Evolutionary conservation across 2,797 vertebrate species (phyloP), one percentile per base, ranked within the genome.

Genomic region (Percopsis omiscomaycus): DNA sequence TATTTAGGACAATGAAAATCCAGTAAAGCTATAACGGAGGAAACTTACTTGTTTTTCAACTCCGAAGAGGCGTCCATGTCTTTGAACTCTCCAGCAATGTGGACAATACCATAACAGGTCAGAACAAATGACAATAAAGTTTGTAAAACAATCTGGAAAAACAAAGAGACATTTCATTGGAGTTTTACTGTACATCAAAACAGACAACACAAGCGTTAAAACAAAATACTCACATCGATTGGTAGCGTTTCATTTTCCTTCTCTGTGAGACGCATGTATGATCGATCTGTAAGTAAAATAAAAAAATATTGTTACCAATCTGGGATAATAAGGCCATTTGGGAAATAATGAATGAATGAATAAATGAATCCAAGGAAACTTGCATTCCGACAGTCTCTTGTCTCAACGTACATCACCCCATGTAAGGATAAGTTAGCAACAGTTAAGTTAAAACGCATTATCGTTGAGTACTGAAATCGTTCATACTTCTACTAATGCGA

Each of bases 51-150:
- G 93, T 96, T 96, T 92, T 96, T 98, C 79, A 99, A 92, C 88
- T 99, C 97, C 77, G 97, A 98, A 66, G 97, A 98, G 14, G 96
- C 96, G 77, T 99, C 97, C 97, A 99, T 98, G 85, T 99, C 97
- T 94, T 94, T 98, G 87, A 99, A 99, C 74, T 97, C 97, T 63
- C 98, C 97, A 70, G 97, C 95, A 59, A 99, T 98, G 75, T 99
- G 95, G 78, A 97, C 97, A 73, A 99, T 98, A 51, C 96, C 98
- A 3, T 98, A 99, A 87, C 96, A 98, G 65, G 97, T 96, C 73
- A 98, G 91, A 71, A 96, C 93, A 66, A 99, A 98, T 6, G 97
- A 96, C 82, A 98, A 85, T 45, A 99, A 92, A 5, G 97, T 98
- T 89, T 99, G 98, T 83, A 99, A 90, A 69, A 98, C 95, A 86